Evolutionary conservation across 2,113 vertebrate genomes (phyloP).

Genomic region (Thamnophis sirtalis): DNA sequence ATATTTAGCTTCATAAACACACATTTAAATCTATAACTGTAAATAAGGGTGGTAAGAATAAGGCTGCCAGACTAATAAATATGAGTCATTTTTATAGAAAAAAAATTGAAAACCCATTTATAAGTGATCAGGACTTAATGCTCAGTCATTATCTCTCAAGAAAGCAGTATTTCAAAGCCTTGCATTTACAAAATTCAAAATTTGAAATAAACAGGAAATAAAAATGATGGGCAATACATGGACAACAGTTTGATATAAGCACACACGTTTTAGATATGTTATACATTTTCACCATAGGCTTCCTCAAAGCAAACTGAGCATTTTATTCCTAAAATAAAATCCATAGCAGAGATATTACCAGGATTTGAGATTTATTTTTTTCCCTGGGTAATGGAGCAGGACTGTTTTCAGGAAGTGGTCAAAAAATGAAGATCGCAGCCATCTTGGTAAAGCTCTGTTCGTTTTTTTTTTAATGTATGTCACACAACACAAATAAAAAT

Average conservation of each 20-base stretch:
- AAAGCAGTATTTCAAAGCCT: not conserved
- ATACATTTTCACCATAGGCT: not conserved
- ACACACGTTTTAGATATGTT: not conserved
- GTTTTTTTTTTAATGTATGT: not conserved
- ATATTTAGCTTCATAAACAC: slow-evolving; percentile 40
- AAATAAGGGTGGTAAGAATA: slow-evolving; percentile 50
- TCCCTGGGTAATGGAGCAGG: not conserved
- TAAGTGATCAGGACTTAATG: not conserved
- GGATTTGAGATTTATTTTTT: not conserved
- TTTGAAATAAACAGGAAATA: not conserved
- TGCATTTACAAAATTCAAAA: not conserved
- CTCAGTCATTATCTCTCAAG: not conserved
- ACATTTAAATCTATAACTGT: slow-evolving; percentile 51
- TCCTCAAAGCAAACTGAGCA: not conserved
- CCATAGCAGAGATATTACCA: not conserved
- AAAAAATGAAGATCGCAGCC: not conserved
- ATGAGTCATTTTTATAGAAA: slow-evolving; percentile 40
- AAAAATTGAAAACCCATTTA: slow-evolving; percentile 21
- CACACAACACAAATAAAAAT: not conserved
- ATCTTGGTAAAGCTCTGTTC: not conserved
- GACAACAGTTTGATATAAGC: not conserved
- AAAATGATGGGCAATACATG: not conserved
- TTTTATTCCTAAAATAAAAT: not conserved
- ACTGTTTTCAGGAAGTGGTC: not conserved
- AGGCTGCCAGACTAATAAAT: slow-evolving; percentile 52